Percentiles rank a stretch among this genome's conserved stretches.
phyloP scores from a whole-genome alignment of 2,797 vertebrate species.

The Glyptemys insculpta region DNA sequence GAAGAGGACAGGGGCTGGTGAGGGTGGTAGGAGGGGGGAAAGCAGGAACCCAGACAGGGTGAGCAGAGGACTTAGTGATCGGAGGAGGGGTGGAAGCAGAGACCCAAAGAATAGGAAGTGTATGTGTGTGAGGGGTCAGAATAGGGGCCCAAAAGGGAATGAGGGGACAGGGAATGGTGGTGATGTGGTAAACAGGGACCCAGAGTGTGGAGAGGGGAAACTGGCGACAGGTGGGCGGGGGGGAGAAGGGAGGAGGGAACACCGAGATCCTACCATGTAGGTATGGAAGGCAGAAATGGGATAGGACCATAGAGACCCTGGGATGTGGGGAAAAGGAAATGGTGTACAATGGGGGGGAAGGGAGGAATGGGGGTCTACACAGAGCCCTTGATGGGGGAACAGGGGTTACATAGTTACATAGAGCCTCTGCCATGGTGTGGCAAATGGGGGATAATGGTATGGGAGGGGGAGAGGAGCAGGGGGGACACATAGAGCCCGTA shows the following conservation, averaged over 20 bases:
- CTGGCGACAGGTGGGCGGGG: not conserved
- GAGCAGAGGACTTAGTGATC: not conserved
- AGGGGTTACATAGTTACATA: not conserved
- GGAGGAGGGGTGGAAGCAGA: not conserved
- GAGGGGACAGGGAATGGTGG: not conserved
- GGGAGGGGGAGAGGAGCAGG: not conserved
- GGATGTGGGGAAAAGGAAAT: not conserved
- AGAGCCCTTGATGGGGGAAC: not conserved
- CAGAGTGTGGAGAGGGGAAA: not conserved
- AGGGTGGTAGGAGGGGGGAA: too few relatives aligned
- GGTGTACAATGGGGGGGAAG: not conserved
- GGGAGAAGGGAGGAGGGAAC: not conserved
- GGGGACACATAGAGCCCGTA: not conserved
- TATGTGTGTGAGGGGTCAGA: not conserved
- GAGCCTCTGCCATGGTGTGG: not conserved
- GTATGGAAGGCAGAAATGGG: not conserved
- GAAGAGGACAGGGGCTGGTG: not conserved
- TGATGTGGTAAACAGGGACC: not conserved
- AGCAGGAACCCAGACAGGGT: not conserved
- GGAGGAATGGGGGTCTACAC: not conserved
- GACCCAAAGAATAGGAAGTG: not conserved
- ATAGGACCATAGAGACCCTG: not conserved
- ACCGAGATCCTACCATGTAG: not conserved
- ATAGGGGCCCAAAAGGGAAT: not conserved
- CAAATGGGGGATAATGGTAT: not conserved